Base-by-base conservation (phyloP, 2,888 invertebrate genomes). In the Myopa testacea region DNA sequence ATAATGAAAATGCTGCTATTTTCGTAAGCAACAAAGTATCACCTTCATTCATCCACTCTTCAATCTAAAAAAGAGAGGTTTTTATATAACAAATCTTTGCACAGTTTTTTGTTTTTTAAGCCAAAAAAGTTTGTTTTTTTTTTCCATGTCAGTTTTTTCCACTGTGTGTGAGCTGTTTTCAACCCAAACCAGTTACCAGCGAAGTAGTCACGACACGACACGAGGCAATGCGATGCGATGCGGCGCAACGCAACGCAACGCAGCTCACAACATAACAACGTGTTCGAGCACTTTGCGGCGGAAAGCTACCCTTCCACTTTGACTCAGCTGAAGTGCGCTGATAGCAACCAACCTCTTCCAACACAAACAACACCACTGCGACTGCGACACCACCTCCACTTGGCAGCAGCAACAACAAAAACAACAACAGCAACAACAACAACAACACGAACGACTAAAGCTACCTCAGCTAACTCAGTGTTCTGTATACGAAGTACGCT, bases 221-320 rank as follows among this genome's bases (percentile, higher is more conserved):
- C 58, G 60, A 71, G 19, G 60, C 60, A 37, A 38, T 55, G 58
- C 60, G 40, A 52, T 55, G 52, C 55, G 55, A 71, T 60, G 60
- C 60, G 55, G 38, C 60, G 58, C 60, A n/a, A 38, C 67, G 37
- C 52, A 19, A 26, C 16, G 38, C 65, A 26, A 10, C 67, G 38
- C 67, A 38, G n/a, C n/a, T 38, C 40, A 67, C 67, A 37, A 26
- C 37, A 63, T 63, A 37, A 67, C 37, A 34, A 37, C 16, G 34
- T 40, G 16, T 67, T 67, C 38, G 38, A 67, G 40, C 55, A 45
- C 45, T 45, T 45, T 45, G 26, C 73, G 45, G 55, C 77, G 71
- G 60, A 72, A 77, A 74, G 58, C 74, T 74, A 77, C 73, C 72
- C 77, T 74, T 74, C 62, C 69, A 68, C 71, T 68, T 68, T 60